Evolutionary conservation across 2,797 vertebrate genomes (phyloP).

Genomic region (Neostethus bicornis): DNA sequence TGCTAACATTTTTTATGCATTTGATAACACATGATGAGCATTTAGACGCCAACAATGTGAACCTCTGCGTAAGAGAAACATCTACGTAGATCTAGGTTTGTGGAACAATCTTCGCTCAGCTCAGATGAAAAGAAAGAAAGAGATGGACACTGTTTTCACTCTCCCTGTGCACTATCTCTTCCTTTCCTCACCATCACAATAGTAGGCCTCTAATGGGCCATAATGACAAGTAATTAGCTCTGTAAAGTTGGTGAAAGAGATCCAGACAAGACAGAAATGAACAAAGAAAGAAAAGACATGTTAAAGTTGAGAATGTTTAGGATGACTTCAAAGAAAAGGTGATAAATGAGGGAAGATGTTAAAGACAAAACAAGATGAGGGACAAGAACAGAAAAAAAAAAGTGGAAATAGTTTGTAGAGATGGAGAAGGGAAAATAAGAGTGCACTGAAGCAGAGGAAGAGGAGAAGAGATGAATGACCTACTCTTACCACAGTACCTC

Average conservation of each 20-base stretch:
- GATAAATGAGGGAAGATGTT: conserved; percentile 35
- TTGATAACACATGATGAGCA: too few relatives aligned
- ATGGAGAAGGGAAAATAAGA: conserved; percentile 37
- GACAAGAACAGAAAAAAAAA: conserved; percentile 20
- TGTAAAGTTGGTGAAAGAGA: conserved; percentile 76
- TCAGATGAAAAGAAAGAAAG: too few relatives aligned
- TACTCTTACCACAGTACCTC: conserved; percentile 60
- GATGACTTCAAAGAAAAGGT: conserved; percentile 31
- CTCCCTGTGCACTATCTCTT: conserved; percentile 14
- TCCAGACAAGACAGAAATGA: conserved; percentile 42
- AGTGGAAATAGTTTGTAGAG: not conserved
- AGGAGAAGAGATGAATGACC: conserved; percentile 41
- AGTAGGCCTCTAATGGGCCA: conserved; percentile 76
- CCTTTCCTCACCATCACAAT: conserved; percentile 68
- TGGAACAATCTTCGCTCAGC: too few relatives aligned
- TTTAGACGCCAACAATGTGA: too few relatives aligned
- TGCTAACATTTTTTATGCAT: too few relatives aligned
- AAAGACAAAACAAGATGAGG: too few relatives aligned
- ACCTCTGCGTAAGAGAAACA: too few relatives aligned
- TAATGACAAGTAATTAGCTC: conserved; percentile 80
- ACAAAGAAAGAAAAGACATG: conserved; percentile 12
- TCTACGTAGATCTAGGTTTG: too few relatives aligned
- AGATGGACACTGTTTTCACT: too few relatives aligned
- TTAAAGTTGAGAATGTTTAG: conserved; percentile 19
- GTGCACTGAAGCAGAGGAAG: conserved; percentile 9